These are phyloP conservation scores for Diplosoma virens DNA, from an alignment of 23 tunicate species.

Conservation along the genomic window DNA sequence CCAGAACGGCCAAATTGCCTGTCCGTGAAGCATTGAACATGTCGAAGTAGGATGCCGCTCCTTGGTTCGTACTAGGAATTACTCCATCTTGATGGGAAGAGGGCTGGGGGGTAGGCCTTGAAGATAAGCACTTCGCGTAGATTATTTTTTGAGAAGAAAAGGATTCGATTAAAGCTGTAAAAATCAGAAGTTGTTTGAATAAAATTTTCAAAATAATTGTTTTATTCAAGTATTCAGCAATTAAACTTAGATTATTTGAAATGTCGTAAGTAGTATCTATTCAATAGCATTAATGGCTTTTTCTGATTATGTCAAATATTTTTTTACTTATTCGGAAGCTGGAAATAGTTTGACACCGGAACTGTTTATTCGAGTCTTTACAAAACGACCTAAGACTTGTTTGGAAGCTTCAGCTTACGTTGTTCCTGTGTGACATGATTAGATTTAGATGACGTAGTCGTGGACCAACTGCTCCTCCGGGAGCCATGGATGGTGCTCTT, in stretches of 20 bases:
- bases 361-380: too few species aligned
- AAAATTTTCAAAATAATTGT: too few species aligned
- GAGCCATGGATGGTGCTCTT: background rate
- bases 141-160: slow-evolving; percentile 66
- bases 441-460: background rate
- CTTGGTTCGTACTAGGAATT: background rate
- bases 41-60: slow-evolving; percentile 37
- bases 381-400: too few species aligned
- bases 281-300: too few species aligned
- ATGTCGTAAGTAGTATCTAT: too few species aligned
- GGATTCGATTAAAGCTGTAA: slow-evolving; percentile 22
- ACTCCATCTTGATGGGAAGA: background rate
- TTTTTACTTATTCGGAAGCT: too few species aligned
- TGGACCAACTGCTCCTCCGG: slow-evolving; percentile 8
- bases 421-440: background rate
- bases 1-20: slow-evolving; percentile 60
- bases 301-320: too few species aligned
- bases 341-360: too few species aligned
- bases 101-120: background rate
- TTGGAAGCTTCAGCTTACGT: too few species aligned
- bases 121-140: slow-evolving; percentile 81
- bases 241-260: too few species aligned
- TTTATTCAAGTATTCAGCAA: too few species aligned
- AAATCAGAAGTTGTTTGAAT: too few species aligned
- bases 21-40: slow-evolving; percentile 78